Evolutionary conservation across 2,888 invertebrate genomes (phyloP), one percentile per base, ranked within the genome.

Genomic region (Lasius fuliginosus): DNA sequence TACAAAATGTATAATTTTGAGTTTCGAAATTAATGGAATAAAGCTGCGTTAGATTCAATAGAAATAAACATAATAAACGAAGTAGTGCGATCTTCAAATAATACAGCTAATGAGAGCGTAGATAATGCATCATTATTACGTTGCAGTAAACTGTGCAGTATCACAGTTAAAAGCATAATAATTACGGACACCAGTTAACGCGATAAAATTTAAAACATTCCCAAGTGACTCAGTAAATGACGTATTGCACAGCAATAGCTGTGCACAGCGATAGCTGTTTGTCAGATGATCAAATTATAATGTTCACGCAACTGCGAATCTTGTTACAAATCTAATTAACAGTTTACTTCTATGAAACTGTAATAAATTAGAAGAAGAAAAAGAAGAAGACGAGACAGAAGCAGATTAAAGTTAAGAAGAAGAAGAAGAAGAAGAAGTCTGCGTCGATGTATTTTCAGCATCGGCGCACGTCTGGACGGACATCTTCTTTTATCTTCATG

Each of bases 401-500:
- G 33, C 49, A 23, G 36, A 79, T 79, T 40, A 36, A 33, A 33
- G 18, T 12, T 42, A 33, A 67, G 27, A 36, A 15, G 18, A n/a
- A 18, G n/a, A 60, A 46, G 5, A 33, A 58, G 27, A 36, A 18
- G 18, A n/a, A 12, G n/a, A 60, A 36, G 5, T 46, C 3, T 15
- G 81, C 76, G 68, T 58, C 79, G 46, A 69, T 79, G 83, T 77
- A 89, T 86, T 86, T 85, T 77, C 73, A 71, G 71, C 62, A 30
- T 79, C 42, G 60, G 40, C 49, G 40, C 56, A 62, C 40, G 67
- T 49, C 49, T 74, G 30, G 86, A 88, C 88, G 23, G 82, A 79
- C 75, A 65, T 77, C 67, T 58, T 81, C 69, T 68, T 73, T 85
- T 81, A 85, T 75, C 86, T 75, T 75, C 71, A 79, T 85, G 82